Evolutionary conservation across 1,140 invertebrate genomes (phyloP).

Genomic region (Lasaia peninsularis): DNA sequence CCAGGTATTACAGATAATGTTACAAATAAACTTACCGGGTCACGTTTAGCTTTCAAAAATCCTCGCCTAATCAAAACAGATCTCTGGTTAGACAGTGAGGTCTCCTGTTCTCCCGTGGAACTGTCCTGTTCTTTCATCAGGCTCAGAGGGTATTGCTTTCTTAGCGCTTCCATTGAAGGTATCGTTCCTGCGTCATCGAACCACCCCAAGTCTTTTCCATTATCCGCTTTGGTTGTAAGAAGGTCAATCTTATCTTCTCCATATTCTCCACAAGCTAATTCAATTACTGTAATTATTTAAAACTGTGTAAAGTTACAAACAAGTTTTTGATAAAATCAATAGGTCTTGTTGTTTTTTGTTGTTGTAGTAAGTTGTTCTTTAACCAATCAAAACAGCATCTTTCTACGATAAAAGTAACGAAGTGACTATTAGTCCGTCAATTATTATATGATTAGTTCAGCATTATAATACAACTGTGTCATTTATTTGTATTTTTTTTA

Average conservation of each 20-base stretch:
- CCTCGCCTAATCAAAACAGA: constrained; percentile 83
- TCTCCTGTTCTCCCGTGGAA: constrained; percentile 79
- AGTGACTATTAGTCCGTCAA: too few relatives aligned
- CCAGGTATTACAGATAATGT: too few relatives aligned
- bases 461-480: too few relatives aligned
- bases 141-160: constrained; percentile 76
- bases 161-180: constrained; percentile 76
- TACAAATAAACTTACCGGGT: constrained; percentile 78
- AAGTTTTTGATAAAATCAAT: too few relatives aligned
- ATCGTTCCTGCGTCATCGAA: constrained; percentile 79
- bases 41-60: constrained; percentile 84
- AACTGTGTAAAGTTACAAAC: not conserved
- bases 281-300: constrained; percentile 82
- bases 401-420: too few relatives aligned
- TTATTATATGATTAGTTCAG: too few relatives aligned
- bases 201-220: constrained; percentile 84
- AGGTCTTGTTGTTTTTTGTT: too few relatives aligned
- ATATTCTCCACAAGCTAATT: constrained; percentile 93
- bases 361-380: too few relatives aligned
- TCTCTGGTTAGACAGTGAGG: constrained; percentile 83
- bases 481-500: too few relatives aligned
- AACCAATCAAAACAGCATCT: too few relatives aligned
- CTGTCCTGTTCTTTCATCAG: constrained; percentile 54
- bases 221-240: constrained; percentile 84
- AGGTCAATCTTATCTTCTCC: constrained; percentile 87